These are phyloP conservation scores for Spilogale gracilis DNA, from an alignment of 2,113 vertebrate species.

Conservation along the genomic window DNA sequence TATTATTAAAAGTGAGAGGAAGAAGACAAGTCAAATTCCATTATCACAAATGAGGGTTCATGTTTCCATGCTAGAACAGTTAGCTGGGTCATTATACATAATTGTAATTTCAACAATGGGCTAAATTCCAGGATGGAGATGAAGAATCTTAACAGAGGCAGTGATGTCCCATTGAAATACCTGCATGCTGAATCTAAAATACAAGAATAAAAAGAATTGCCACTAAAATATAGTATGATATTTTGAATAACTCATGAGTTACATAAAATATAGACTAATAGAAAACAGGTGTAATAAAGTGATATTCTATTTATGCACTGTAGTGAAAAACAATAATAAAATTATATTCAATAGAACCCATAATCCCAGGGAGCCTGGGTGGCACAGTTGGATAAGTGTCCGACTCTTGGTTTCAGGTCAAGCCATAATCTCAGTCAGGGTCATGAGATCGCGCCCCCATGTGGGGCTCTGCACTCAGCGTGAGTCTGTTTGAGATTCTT, in stretches of 20 bases:
- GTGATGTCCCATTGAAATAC: neutral
- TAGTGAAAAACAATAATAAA: neutral
- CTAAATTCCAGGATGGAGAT: constrained; percentile 71
- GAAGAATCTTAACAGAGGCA: neutral
- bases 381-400: neutral
- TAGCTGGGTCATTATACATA: constrained; percentile 56
- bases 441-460: neutral
- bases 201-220: neutral
- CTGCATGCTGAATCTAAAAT: neutral
- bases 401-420: neutral
- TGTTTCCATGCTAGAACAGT: constrained; percentile 66
- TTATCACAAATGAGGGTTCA: constrained; percentile 73
- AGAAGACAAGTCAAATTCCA: constrained; percentile 74
- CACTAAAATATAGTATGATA: neutral
- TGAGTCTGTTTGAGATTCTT: neutral
- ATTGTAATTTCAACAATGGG: constrained; percentile 45
- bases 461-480: neutral
- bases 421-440: neutral
- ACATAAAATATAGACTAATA: neutral
- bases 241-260: neutral
- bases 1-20: constrained; percentile 78
- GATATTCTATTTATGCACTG: neutral
- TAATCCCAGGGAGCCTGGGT: neutral
- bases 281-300: neutral
- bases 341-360: neutral